Evolutionary conservation across 2,113 vertebrate genomes (phyloP), one percentile per base, ranked within the genome.

Genomic region (Hemichromis elongatus): DNA sequence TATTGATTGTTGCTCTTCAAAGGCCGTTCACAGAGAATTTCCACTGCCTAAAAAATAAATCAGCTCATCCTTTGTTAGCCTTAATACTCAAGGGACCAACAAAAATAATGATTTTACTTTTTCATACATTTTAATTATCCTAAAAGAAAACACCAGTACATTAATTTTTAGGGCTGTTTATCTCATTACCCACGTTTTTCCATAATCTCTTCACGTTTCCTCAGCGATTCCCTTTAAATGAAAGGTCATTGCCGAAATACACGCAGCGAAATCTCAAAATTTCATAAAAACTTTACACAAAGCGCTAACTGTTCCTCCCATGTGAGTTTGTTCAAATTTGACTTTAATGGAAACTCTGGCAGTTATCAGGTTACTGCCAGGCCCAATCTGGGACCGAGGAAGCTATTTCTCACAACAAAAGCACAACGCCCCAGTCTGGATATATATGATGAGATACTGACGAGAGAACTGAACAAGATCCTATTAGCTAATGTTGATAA

Each of bases 101-200:
- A 91, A 93, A 90, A 93, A 87, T 91, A 91, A 93, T 90, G 78
- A 89, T 92, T 91, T 92, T 35, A 68, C 82, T 88, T 82, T 85
- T 86, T 89, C 81, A 83, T 81, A 80, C 85, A 91, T 85, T 90
- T 92, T 92, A 86, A 92, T 92, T 86, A 88, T 91, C 89, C 89
- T 57, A 78, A 89, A 88, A 87, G 80, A 91, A 80, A 90, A 89
- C n/a, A 87, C 19, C 81, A 89, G 81, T 66, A 79, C 83, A 89
- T 90, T 90, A 88, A 88, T 81, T 91, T 93, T 91, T 86, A 90
- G 83, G 90, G 92, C 89, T 82, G 86, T 93, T 93, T 88, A 84
- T 83, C 70, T 77, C 88, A 86, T 92, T 78, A 85, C 40, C 26
- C 6, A 18, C 18, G 10, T 86, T 61, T 28, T 54, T 40, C 54